These are phyloP conservation scores for Neoniphon sammara DNA, from an alignment of 2,797 vertebrate species.

Conservation along the genomic window DNA sequence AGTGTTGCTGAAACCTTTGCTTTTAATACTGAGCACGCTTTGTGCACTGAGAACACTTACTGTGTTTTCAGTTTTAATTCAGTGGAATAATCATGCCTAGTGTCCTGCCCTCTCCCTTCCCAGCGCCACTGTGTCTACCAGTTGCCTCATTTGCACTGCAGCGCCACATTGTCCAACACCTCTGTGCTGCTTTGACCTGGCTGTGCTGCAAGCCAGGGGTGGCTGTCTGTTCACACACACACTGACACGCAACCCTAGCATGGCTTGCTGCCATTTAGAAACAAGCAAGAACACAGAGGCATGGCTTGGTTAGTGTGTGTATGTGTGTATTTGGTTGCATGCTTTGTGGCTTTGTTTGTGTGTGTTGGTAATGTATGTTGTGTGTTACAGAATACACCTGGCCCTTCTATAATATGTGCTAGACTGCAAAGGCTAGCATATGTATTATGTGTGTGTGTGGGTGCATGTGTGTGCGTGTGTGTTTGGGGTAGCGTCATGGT, in stretches of 20 bases:
- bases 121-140: conserved; percentile 54
- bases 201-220: conserved; percentile 23
- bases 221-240: conserved; percentile 14
- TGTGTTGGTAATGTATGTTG: not conserved
- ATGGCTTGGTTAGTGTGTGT: not conserved
- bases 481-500: conserved; percentile 20
- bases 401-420: too few relatives aligned
- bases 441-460: not conserved
- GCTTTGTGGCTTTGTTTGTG: not conserved
- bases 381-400: not conserved
- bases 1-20: not conserved
- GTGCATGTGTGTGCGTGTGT: conserved; percentile 9
- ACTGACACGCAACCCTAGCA: not conserved
- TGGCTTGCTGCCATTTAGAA: not conserved
- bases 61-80: conserved; percentile 12
- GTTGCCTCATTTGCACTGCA: conserved; percentile 45
- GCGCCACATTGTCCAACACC: conserved; percentile 62
- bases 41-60: not conserved
- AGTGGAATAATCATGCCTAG: conserved; percentile 4
- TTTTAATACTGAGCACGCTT: not conserved
- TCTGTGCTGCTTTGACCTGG: conserved; percentile 60
- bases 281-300: not conserved
- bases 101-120: conserved; percentile 29
- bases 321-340: not conserved
- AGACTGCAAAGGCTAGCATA: too few relatives aligned